Percentiles rank a stretch among this genome's conserved stretches.
phyloP scores from a whole-genome alignment of 2,888 invertebrate species.

The Therioaphis trifolii region DNA sequence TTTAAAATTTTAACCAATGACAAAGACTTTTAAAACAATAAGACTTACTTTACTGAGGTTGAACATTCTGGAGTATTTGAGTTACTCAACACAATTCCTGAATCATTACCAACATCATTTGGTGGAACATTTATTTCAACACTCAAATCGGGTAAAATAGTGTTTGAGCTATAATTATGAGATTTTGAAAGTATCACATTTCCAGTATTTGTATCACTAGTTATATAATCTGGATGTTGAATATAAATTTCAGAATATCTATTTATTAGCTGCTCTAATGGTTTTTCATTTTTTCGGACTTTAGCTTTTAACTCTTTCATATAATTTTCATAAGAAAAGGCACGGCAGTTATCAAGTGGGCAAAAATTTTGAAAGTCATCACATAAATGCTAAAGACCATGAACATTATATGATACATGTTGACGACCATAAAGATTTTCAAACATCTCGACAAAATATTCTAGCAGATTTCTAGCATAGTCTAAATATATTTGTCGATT shows the following conservation, averaged over 20 bases:
- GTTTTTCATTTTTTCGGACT: neutral
- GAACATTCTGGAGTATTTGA: too few species aligned
- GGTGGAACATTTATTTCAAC: too few species aligned
- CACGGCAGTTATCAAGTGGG: neutral
- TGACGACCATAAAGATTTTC: slow-evolving; percentile 9
- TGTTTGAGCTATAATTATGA: too few species aligned
- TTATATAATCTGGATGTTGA: neutral
- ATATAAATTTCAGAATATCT: slow-evolving; percentile 1
- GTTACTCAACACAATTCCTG: too few species aligned
- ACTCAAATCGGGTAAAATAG: too few species aligned
- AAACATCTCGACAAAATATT: neutral
- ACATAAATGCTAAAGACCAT: neutral
- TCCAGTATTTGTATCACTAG: neutral
- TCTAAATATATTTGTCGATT: too few species aligned
- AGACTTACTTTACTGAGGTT: too few species aligned
- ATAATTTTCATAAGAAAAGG: neutral
- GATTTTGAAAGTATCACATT: too few species aligned
- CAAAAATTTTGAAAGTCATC: neutral
- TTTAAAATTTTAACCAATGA: too few species aligned
- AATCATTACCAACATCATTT: too few species aligned
- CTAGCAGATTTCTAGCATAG: neutral
- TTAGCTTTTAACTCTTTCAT: neutral
- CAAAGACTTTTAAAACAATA: too few species aligned
- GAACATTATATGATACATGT: neutral
- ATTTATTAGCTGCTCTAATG: neutral